A percentile compares a stretch with the other conserved stretches of the same genome.
phyloP scores from a whole-genome alignment of 2,113 vertebrate genomes.

The Tapirus terrestris region DNA sequence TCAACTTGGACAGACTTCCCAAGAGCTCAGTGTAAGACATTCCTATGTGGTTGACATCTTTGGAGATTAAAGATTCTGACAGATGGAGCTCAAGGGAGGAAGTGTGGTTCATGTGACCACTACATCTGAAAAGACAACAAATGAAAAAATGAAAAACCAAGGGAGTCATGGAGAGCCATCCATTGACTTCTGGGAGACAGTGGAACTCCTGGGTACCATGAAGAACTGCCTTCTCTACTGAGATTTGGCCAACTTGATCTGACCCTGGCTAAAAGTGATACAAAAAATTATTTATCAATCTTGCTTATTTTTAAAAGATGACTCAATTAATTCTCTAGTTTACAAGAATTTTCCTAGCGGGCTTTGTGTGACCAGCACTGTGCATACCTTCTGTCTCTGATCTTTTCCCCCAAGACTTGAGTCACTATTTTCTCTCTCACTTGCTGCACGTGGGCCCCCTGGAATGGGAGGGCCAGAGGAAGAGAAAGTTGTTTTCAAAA shows the following conservation, averaged over 20 bases:
- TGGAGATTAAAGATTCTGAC: not conserved
- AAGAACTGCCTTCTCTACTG: not conserved
- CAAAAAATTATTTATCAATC: not conserved
- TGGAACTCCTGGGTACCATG: too few relatives aligned
- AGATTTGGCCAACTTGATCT: not conserved
- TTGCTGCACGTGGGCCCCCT: not conserved
- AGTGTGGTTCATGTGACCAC: rapidly evolving
- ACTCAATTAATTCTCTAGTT: not conserved
- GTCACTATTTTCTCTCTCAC: not conserved
- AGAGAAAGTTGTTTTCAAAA: not conserved
- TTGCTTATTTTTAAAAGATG: not conserved
- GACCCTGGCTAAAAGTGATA: not conserved
- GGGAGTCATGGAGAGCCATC: not conserved
- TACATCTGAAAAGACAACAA: not conserved
- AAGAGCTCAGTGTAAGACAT: not conserved
- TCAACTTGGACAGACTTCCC: not conserved
- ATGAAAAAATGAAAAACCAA: not conserved
- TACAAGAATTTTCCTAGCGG: slow-evolving; percentile 11
- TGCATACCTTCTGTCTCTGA: not conserved
- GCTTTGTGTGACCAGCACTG: not conserved
- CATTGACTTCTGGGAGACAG: not conserved
- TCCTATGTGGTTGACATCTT: not conserved
- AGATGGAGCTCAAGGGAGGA: not conserved
- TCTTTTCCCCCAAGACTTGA: not conserved
- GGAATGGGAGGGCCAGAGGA: not conserved